These are phyloP conservation scores for Distichodus sexfasciatus DNA, from an alignment of 2,797 vertebrate genomes.

Conservation along the genomic window DNA sequence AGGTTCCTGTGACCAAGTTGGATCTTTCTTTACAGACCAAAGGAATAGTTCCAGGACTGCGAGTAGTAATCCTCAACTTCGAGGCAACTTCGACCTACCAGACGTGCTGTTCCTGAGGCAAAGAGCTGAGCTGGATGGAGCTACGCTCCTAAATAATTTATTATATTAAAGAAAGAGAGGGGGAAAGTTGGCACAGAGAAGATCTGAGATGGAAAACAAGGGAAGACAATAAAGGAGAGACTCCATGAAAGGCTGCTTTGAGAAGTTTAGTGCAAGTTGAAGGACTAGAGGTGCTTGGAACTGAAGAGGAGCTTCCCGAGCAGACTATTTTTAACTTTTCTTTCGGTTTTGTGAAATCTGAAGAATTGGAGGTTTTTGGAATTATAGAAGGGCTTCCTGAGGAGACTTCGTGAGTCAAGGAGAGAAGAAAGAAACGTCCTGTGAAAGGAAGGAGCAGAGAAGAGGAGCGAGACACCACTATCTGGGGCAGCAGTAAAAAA, in stretches of 20 bases:
- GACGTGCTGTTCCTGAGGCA: conserved; percentile 25
- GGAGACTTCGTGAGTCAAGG: background rate
- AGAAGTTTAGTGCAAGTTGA: background rate
- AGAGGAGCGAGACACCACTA: conserved; percentile 17
- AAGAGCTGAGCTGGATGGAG: conserved; percentile 38
- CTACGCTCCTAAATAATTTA: conserved; percentile 69
- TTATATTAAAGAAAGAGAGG: conserved; percentile 25
- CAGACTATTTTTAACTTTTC: too few relatives aligned
- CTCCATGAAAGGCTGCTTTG: background rate
- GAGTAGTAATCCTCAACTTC: too few relatives aligned
- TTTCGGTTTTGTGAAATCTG: too few relatives aligned
- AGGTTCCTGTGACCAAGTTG: conserved; percentile 27
- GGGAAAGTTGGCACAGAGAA: background rate
- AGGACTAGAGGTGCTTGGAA: background rate
- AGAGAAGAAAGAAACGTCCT: background rate
- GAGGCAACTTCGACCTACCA: background rate
- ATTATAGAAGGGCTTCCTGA: background rate
- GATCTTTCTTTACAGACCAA: conserved; percentile 36
- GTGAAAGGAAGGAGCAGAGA: background rate
- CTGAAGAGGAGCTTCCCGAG: background rate
- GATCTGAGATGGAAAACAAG: background rate
- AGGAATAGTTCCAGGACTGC: background rate
- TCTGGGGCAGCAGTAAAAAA: conserved; percentile 19
- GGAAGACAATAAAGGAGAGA: background rate
- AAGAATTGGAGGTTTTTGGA: background rate